Evolutionary conservation across 1,140 invertebrate species (phyloP), one percentile per base, ranked within the genome.

Genomic region (Drosophila cardini): DNA sequence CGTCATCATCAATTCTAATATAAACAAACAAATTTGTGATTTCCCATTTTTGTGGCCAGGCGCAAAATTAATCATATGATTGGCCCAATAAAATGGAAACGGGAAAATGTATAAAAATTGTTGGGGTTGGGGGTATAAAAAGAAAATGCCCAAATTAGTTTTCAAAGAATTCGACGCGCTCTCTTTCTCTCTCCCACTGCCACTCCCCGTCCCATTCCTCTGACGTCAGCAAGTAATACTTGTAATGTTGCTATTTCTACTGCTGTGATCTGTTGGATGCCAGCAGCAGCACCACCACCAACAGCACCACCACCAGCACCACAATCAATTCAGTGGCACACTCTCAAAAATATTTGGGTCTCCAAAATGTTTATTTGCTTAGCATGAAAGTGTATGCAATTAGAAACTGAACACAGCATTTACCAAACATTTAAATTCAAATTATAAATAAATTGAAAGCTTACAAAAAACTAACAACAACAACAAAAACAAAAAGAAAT

Each of bases 51-150:
- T 57, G 48, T 62, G 42, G 10, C 11, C 34, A 48, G 16, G 63
- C 40, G 64, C 65, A 64, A 72, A 85, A 86, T 86, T 86, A 87
- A 87, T 86, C 83, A 86, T 86, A 87, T 71, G 57, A 87, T 86
- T 82, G 82, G 68, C 63, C 83, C 68, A 86, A 81, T 86, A 78
- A 85, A 74, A 55, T 68, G 56, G 61, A 67, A 72, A 48, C 7
- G 5, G 5, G 45, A 32, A 9, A 21, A n/a, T n/a, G n/a, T 30
- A 30, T n/a, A 43, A 26, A 40, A 45, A 42, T 26, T 16, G 43
- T 21, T 60, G 76, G 76, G 75, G 75, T n/a, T n/a, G n/a, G n/a
- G n/a, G n/a, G n/a, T n/a, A 81, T 64, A 55, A 61, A 21, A 18
- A 42, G 48, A 60, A 45, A 71, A 36, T 68, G 30, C 34, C 53